A percentile compares a stretch with the other conserved stretches of the same genome.
phyloP scores from a whole-genome alignment of 2,888 invertebrate genomes.

The Stenodera caucasica region DNA sequence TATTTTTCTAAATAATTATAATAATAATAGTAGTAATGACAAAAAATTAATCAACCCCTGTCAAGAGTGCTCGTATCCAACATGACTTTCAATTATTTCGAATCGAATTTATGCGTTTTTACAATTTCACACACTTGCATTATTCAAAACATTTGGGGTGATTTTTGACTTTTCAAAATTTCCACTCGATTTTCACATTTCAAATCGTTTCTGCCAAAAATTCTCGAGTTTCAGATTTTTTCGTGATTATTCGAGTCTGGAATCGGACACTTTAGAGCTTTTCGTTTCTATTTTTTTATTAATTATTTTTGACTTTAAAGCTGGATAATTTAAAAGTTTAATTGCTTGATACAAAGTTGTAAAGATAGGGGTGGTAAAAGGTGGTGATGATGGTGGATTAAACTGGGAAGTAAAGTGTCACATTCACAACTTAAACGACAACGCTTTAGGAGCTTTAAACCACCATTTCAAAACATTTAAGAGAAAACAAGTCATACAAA shows the following conservation, averaged over 20 bases:
- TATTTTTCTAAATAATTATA: too few relatives aligned
- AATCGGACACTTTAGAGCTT: too few relatives aligned
- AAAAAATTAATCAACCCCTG: background rate
- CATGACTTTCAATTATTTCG: background rate
- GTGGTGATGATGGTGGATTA: background rate
- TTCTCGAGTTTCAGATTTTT: too few relatives aligned
- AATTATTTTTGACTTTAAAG: background rate
- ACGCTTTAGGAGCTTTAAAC: constrained; percentile 7
- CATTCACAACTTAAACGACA: constrained; percentile 5
- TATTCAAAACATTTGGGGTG: too few relatives aligned
- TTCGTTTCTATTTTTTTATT: too few relatives aligned
- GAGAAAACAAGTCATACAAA: constrained; percentile 2
- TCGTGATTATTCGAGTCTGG: too few relatives aligned
- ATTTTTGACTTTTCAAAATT: too few relatives aligned
- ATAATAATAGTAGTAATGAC: too few relatives aligned
- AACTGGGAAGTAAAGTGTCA: constrained; percentile 4
- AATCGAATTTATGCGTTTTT: too few relatives aligned
- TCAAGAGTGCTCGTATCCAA: background rate
- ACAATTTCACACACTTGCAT: too few relatives aligned
- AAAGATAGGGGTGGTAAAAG: background rate
- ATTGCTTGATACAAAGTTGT: constrained; percentile 5
- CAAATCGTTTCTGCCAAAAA: too few relatives aligned
- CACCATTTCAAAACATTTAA: constrained; percentile 1
- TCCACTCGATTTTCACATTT: too few relatives aligned
- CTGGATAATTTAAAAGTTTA: constrained; percentile 2